These are phyloP conservation scores for Alca torda DNA, from an alignment of 2,797 vertebrate genomes.

Conservation along the genomic window DNA sequence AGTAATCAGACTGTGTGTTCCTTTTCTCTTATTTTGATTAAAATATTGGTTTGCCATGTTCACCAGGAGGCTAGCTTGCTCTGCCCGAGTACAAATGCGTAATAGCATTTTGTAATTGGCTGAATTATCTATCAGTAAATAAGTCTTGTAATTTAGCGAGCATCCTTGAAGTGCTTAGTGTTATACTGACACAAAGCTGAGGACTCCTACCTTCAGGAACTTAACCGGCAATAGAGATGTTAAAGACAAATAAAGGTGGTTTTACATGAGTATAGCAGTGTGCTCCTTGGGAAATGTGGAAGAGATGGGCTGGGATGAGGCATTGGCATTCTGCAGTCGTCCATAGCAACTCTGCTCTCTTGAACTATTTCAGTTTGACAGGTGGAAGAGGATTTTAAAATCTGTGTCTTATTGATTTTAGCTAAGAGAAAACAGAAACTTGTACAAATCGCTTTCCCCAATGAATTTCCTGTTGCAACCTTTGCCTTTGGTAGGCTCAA, in stretches of 20 bases:
- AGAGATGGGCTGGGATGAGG: neutral
- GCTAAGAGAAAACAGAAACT: neutral
- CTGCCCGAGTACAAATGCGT: neutral
- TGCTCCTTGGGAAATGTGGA: neutral
- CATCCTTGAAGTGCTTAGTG: neutral
- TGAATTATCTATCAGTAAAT: slow-evolving; percentile 14
- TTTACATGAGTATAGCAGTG: neutral
- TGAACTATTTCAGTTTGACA: neutral
- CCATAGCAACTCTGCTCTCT: neutral
- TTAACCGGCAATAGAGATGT: neutral
- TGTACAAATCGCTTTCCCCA: neutral
- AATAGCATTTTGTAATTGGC: slow-evolving; percentile 4
- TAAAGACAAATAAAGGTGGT: neutral
- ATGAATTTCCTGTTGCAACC: neutral
- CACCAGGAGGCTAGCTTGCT: neutral
- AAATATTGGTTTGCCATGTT: slow-evolving; percentile 4
- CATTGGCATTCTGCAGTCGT: neutral
- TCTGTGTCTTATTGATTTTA: neutral
- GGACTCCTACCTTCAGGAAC: neutral
- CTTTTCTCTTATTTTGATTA: slow-evolving; percentile 32
- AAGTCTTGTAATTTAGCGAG: neutral
- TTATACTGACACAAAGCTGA: neutral
- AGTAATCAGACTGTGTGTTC: neutral
- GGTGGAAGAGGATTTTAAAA: neutral
- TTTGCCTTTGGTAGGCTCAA: neutral